Evolutionary conservation across 30 jellyfish, hydroid and myxozoan genomes (phyloP).

Genomic region (Nemopilema nomurai): DNA sequence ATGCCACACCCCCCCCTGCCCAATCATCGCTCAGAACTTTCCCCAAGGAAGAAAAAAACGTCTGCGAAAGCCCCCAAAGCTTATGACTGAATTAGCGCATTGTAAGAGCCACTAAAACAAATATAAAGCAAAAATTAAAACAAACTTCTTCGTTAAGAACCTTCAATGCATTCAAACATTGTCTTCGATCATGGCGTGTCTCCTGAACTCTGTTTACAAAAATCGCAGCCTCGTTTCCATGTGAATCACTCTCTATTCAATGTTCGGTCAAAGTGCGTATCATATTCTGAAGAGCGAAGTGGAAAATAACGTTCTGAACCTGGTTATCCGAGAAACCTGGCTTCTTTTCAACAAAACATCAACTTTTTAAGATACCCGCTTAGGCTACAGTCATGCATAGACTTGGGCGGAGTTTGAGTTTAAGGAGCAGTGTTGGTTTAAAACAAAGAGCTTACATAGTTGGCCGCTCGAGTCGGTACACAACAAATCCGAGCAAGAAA

Average conservation of each 20-base stretch:
- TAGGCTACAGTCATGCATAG: conserved; percentile 30
- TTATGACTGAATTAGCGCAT: too few relatives aligned
- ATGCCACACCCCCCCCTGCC: too few relatives aligned
- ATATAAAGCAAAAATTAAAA: too few relatives aligned
- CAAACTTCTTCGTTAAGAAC: too few relatives aligned
- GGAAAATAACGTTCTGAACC: neutral
- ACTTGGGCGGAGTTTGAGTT: conserved; percentile 19
- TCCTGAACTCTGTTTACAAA: neutral
- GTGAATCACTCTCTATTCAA: neutral
- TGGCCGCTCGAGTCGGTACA: conserved; percentile 4
- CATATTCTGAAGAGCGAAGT: neutral
- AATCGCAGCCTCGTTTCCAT: neutral
- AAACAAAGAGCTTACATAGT: conserved; percentile 8
- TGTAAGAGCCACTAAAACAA: too few relatives aligned
- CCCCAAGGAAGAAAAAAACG: too few relatives aligned
- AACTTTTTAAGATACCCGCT: neutral
- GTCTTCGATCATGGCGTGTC: too few relatives aligned
- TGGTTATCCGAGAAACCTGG: neutral
- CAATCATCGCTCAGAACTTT: too few relatives aligned
- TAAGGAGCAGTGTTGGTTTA: conserved; percentile 23
- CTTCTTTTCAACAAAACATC: neutral
- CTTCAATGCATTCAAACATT: too few relatives aligned
- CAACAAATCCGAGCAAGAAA: neutral
- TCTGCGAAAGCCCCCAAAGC: too few relatives aligned
- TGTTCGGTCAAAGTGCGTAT: neutral